Base-by-base conservation (phyloP, 2,113 vertebrate species). In the Osmerus mordax region DNA sequence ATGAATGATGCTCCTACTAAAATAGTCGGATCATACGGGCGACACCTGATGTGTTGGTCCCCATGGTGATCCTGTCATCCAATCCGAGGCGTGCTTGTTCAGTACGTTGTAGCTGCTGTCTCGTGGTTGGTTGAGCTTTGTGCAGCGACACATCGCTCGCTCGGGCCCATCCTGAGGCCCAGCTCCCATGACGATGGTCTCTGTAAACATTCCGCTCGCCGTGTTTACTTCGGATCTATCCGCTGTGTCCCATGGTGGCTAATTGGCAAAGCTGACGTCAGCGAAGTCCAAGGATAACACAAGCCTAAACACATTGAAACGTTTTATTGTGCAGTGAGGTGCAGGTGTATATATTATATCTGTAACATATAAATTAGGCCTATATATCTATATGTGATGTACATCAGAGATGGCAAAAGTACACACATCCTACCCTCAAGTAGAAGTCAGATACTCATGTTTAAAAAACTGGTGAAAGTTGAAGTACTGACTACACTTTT, bases 161-260 rank as follows among this genome's bases (percentile, higher is more conserved):
- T 47, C 18, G 56, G 53, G n/a, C 4, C 61, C n/a, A 28, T 41
- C 69, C 36, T 61, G 29, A 60, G 21, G 66, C 67, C 71, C 16
- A 29, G 56, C 59, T 58, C 67, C 67, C 61, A 18, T 9, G 61
- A 65, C 67, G 55, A 52, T 14, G 4, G 5, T 9, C 29, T 13
- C 60, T 75, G 53, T 58, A 65, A 65, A 75, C 67, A 75, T 69
- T 75, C 59, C 67, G 14, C 62, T 23, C 58, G 28, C 66, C 21
- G 36, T 70, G 67, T 64, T 70, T 70, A 70, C 67, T 53, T 15
- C 53, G 56, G 70, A 75, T 69, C 59, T 66, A 47, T 52, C 68
- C 25, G 29, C 28, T 66, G 51, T 19, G 29, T 53, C 70, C 21
- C 65, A 54, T 14, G 41, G 21, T 18, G 8, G 11, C 41, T 70